A percentile compares a stretch with the other conserved stretches of the same genome.
Evolutionary conservation across 2,797 vertebrate genomes (phyloP).

Genomic region (Arrhamphus sclerolepis): DNA sequence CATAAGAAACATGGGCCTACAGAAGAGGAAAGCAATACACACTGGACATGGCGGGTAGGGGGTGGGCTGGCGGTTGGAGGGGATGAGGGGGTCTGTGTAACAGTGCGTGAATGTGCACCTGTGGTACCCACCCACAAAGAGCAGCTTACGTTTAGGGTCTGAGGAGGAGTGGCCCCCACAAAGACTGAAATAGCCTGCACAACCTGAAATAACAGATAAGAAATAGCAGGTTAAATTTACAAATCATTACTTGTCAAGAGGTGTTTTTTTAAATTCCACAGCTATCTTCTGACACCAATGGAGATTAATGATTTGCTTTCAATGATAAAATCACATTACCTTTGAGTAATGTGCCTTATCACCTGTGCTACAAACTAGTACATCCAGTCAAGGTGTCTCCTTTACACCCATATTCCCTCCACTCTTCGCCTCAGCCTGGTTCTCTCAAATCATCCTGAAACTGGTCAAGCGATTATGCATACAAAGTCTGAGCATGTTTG

Average conservation of each 20-base stretch:
- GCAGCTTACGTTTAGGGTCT: conserved; percentile 36
- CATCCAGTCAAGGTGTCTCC: conserved; percentile 7
- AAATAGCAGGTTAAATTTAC: conserved; percentile 37
- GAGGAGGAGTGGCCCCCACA: conserved; percentile 10
- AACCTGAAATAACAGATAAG: conserved; percentile 15
- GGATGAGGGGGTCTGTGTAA: conserved; percentile 60
- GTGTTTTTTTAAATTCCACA: conserved; percentile 8
- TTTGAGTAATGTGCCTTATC: neutral
- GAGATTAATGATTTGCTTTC: conserved; percentile 7
- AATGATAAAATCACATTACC: neutral
- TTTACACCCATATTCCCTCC: neutral
- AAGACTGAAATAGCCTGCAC: conserved; percentile 50
- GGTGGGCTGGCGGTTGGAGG: no score
- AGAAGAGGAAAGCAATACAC: conserved; percentile 70
- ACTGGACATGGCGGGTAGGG: no score
- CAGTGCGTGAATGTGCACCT: conserved; percentile 76
- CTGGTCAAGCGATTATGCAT: conserved; percentile 63
- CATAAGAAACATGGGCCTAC: conserved; percentile 65
- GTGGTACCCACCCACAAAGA: conserved; percentile 63
- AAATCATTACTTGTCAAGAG: neutral
- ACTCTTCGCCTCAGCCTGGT: conserved; percentile 8
- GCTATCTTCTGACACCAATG: neutral
- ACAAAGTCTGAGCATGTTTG: conserved; percentile 69
- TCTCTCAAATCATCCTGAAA: conserved; percentile 38
- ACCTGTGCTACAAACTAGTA: conserved; percentile 1